Percentiles rank a stretch among this genome's conserved stretches.
phyloP scores from a whole-genome alignment of 1,140 invertebrate species.

The Sarcophaga peregrina region DNA sequence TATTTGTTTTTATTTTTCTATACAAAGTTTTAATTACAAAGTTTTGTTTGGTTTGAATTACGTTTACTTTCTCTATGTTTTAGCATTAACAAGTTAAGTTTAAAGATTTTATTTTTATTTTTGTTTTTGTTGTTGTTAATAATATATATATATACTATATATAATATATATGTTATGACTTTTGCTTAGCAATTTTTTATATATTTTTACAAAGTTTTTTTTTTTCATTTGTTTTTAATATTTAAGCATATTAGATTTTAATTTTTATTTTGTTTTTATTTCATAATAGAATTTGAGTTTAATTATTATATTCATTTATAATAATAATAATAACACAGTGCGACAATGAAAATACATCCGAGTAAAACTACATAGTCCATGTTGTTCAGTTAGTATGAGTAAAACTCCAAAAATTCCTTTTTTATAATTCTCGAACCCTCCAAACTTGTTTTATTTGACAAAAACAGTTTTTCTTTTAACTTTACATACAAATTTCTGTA shows the following conservation, averaged over 20 bases:
- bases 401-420: no score
- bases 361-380: no score
- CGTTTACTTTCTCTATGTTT: neutral
- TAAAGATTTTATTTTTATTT: slow-evolving; percentile 21
- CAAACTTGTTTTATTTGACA: no score
- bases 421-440: no score
- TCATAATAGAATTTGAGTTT: neutral
- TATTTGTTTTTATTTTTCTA: neutral
- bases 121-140: neutral
- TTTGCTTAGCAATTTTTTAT: slow-evolving; percentile 34
- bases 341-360: no score
- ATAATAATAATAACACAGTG: neutral
- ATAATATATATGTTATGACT: neutral
- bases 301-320: neutral
- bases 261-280: neutral
- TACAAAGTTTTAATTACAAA: slow-evolving; percentile 39
- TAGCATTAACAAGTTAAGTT: slow-evolving; percentile 38
- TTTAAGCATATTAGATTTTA: slow-evolving; percentile 2
- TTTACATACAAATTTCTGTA: no score
- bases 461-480: no score
- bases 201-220: slow-evolving; percentile 31
- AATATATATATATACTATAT: neutral
- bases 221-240: slow-evolving; percentile 22
- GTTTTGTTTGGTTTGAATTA: neutral
- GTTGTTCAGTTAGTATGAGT: no score